A percentile compares a stretch with the other conserved stretches of the same genome.
Conservation (phyloP, 1,140 invertebrate species). For the Leguminivora glycinivorella region DNA sequence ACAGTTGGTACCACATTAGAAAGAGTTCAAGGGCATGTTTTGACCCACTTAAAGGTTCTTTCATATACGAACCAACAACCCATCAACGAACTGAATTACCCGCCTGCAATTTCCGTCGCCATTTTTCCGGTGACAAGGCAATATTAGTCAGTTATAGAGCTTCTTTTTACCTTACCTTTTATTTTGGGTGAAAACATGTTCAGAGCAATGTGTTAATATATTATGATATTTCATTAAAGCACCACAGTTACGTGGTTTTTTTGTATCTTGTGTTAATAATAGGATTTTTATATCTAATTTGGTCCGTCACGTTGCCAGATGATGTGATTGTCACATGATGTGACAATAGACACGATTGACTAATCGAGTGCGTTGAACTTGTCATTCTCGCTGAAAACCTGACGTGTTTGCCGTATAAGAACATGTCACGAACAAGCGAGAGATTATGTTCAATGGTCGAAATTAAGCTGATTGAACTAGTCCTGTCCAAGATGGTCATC, state of each 20-base stretch:
- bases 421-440: conserved; percentile 42
- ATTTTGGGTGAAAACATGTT: background rate
- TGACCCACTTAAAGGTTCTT: background rate
- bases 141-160: background rate
- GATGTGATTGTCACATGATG: conserved; percentile 40
- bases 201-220: background rate
- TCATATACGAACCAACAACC: background rate
- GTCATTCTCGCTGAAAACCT: conserved; percentile 39
- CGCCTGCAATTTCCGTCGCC: background rate
- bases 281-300: conserved; percentile 37
- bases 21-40: background rate
- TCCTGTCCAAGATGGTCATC: background rate
- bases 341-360: conserved; percentile 53
- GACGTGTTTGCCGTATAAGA: conserved; percentile 42
- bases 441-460: conserved; percentile 48
- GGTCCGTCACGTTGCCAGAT: conserved; percentile 37
- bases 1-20: background rate
- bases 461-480: conserved; percentile 52
- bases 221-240: background rate
- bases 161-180: background rate
- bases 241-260: conserved; percentile 8
- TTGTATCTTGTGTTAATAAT: conserved; percentile 4
- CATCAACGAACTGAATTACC: background rate
- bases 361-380: conserved; percentile 51
- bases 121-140: conserved; percentile 1